Conservation (phyloP, 2,113 vertebrate species). For the Chaetorhynchus papuensis region DNA sequence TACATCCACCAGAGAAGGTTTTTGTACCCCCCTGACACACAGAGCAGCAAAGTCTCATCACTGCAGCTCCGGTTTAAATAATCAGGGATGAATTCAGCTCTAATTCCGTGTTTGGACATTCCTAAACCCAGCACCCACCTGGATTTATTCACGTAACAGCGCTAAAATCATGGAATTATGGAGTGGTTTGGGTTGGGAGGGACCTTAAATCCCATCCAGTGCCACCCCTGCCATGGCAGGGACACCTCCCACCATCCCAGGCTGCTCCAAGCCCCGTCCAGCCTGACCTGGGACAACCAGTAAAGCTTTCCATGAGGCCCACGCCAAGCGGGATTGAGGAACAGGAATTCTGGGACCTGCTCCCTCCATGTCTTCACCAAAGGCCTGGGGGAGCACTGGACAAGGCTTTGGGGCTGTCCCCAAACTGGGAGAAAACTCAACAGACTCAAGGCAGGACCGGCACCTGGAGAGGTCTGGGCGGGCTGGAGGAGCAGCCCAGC, state of each 20-base stretch:
- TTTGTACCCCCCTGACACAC: background rate
- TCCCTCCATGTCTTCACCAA: fast-evolving
- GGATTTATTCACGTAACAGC: fast-evolving
- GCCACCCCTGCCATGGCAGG: background rate
- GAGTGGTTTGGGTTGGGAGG: background rate
- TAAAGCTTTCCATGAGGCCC: background rate
- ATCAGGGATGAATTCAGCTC: background rate
- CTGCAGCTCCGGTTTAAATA: background rate
- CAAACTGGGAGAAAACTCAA: fast-evolving
- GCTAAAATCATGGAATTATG: background rate
- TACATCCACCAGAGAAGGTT: background rate
- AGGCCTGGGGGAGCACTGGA: background rate
- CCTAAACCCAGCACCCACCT: background rate
- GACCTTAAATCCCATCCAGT: fast-evolving
- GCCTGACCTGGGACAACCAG: background rate
- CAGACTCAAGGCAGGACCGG: background rate
- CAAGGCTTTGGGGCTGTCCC: fast-evolving
- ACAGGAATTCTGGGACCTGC: background rate
- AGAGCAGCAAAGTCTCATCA: fast-evolving
- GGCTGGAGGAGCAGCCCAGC: background rate
- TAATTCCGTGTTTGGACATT: background rate
- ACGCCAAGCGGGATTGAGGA: fast-evolving
- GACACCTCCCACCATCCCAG: background rate
- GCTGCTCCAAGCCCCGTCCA: background rate
- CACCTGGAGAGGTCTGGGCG: background rate